Conservation (phyloP, 1,140 invertebrate genomes). For the Antheraea pernyi region DNA sequence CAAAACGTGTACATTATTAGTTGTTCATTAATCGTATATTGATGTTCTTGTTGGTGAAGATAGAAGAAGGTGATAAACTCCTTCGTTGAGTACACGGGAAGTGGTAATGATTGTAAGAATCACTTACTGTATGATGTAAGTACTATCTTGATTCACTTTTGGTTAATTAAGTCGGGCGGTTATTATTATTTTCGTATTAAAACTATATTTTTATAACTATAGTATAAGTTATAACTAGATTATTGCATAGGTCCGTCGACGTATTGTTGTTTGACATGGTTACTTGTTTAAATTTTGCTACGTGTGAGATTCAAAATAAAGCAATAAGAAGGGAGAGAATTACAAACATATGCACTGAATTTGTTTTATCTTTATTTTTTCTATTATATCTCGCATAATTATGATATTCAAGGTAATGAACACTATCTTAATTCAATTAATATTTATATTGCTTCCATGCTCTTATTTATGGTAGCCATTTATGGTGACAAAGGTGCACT, state of each 20-base stretch:
- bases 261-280: background rate
- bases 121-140: background rate
- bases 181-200: background rate
- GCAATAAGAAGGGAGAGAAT: background rate
- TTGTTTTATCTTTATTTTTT: no score
- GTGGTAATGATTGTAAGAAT: background rate
- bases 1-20: background rate
- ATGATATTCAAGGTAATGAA: no score
- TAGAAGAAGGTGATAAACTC: background rate
- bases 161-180: no score
- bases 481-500: slow-evolving; percentile 30
- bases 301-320: background rate
- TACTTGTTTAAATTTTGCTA: background rate
- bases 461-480: no score
- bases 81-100: background rate
- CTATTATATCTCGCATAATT: no score
- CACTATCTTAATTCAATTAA: no score
- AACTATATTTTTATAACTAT: background rate
- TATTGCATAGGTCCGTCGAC: background rate
- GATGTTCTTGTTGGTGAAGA: background rate
- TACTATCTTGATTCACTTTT: background rate
- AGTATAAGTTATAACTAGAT: background rate
- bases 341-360: background rate
- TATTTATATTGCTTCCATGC: no score
- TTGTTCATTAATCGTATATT: background rate